Percentiles rank a stretch among this genome's conserved stretches.
Conservation (phyloP, 2,797 vertebrate genomes). For the Acipenser transmontanus region DNA sequence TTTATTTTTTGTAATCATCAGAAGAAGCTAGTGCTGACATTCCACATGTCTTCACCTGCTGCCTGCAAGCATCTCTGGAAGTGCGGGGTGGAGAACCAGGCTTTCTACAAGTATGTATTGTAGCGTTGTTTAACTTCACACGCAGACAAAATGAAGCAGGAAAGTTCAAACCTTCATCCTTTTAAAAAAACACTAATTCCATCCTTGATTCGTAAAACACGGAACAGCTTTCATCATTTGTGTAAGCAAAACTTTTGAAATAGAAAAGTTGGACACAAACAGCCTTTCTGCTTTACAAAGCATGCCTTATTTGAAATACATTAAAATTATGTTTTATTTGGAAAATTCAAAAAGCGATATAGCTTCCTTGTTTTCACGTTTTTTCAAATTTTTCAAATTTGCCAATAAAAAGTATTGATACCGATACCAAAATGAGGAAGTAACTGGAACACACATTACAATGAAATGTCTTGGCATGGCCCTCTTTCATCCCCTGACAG, state of each 20-base stretch:
- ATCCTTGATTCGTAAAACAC: neutral
- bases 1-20: slow-evolving; percentile 40
- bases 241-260: neutral
- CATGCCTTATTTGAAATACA: too few relatives aligned
- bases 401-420: too few relatives aligned
- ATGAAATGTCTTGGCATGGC: too few relatives aligned
- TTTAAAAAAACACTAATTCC: neutral
- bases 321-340: too few relatives aligned
- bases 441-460: too few relatives aligned
- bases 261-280: neutral
- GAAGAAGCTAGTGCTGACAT: slow-evolving; percentile 92
- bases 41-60: slow-evolving; percentile 93
- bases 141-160: too few relatives aligned
- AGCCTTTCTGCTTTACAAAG: neutral
- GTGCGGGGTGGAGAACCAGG: slow-evolving; percentile 95
- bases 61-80: slow-evolving; percentile 98
- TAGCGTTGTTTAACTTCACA: neutral
- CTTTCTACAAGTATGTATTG: slow-evolving; percentile 91
- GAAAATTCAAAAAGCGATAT: too few relatives aligned
- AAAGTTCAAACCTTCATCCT: too few relatives aligned
- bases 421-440: too few relatives aligned
- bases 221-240: neutral
- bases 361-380: too few relatives aligned
- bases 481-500: too few relatives aligned
- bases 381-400: too few relatives aligned